phyloP scores from a whole-genome alignment of 2,888 invertebrate genomes.

The Troides helena region DNA sequence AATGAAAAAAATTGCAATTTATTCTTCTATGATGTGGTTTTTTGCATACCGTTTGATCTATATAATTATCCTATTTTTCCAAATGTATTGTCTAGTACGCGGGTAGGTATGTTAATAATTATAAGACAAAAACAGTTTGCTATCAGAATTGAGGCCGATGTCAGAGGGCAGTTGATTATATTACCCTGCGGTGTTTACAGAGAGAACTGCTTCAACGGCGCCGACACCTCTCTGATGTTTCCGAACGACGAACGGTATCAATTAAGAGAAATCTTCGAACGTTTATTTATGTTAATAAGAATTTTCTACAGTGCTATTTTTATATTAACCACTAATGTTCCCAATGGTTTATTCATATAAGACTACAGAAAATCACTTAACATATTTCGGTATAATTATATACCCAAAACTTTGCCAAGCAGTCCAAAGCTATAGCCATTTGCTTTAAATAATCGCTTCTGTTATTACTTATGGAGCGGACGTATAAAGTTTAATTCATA shows the following conservation, averaged over 20 bases:
- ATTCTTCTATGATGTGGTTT: not conserved
- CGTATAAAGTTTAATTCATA: not conserved
- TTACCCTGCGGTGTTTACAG: conserved; percentile 56
- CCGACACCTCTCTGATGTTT: conserved; percentile 63
- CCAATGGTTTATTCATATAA: conserved; percentile 20
- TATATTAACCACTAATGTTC: conserved; percentile 21
- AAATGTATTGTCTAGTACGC: not conserved
- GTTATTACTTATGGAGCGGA: not conserved
- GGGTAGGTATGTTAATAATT: conserved; percentile 31
- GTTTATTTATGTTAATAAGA: conserved; percentile 38
- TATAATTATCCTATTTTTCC: conserved; percentile 24
- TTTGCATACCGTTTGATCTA: not conserved
- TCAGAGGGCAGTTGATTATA: conserved; percentile 70
- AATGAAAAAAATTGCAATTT: too few species aligned
- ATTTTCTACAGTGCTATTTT: conserved; percentile 33
- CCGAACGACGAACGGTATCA: conserved; percentile 48
- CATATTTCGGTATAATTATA: not conserved
- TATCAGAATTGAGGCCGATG: conserved; percentile 53
- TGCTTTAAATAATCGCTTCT: not conserved
- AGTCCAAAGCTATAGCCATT: not conserved
- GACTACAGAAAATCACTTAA: conserved; percentile 14
- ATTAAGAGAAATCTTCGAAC: conserved; percentile 47
- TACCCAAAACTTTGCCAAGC: not conserved
- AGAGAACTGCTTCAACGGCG: conserved; percentile 52
- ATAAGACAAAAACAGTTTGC: conserved; percentile 37